phyloP scores from a whole-genome alignment of 1,140 invertebrate genomes.

The Saccostrea glomerata region DNA sequence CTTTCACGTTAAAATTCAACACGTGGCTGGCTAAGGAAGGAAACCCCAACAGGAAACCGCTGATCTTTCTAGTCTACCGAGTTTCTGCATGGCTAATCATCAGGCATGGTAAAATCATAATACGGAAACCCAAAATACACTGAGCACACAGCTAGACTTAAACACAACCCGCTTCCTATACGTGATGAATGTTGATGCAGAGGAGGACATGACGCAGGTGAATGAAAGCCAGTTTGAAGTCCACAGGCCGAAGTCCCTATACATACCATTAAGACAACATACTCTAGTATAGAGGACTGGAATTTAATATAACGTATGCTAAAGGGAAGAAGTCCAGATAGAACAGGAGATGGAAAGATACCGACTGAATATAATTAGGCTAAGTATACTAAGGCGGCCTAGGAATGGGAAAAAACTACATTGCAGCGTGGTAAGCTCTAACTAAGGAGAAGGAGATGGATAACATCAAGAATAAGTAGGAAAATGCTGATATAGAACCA shows the following conservation, averaged over 20 bases:
- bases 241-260: slow-evolving; percentile 45
- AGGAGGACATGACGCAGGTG: too few species aligned
- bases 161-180: too few species aligned
- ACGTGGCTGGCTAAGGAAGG: too few species aligned
- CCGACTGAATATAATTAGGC: slow-evolving; percentile 44
- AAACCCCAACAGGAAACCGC: too few species aligned
- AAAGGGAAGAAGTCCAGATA: slow-evolving; percentile 40
- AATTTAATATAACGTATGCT: slow-evolving; percentile 46
- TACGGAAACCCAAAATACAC: slow-evolving; percentile 41
- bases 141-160: too few species aligned
- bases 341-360: slow-evolving; percentile 48
- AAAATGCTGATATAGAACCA: slow-evolving; percentile 39
- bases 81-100: slow-evolving; percentile 44
- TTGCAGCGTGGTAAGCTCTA: slow-evolving; percentile 34
- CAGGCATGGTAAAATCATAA: slow-evolving; percentile 34
- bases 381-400: slow-evolving; percentile 42
- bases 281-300: slow-evolving; percentile 40
- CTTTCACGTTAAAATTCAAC: too few species aligned
- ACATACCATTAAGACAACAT: slow-evolving; percentile 32
- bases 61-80: too few species aligned
- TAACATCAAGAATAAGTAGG: slow-evolving; percentile 51
- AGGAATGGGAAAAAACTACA: slow-evolving; percentile 47
- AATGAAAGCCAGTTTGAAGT: slow-evolving; percentile 36
- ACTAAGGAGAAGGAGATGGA: slow-evolving; percentile 41
- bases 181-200: too few species aligned